A percentile compares a stretch with the other conserved stretches of the same genome.
Conservation (phyloP, 2,797 vertebrate genomes). For the Brachymystax lenok region DNA sequence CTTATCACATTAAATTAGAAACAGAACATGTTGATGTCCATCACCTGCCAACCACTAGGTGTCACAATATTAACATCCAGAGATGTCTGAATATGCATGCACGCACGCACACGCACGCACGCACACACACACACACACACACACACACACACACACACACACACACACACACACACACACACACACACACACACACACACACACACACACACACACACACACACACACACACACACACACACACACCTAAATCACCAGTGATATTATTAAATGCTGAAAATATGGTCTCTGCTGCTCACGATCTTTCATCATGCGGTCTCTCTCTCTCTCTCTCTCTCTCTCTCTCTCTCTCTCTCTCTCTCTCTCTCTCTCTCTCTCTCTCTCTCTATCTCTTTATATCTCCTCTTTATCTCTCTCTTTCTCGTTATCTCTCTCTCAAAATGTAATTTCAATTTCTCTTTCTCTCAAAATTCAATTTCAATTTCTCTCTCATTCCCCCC, state of each 20-base stretch:
- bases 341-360: too few species aligned
- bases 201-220: too few species aligned
- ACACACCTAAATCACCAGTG: slow-evolving; percentile 47
- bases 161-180: slow-evolving; percentile 16
- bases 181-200: slow-evolving; percentile 14
- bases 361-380: too few species aligned
- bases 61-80: slow-evolving; percentile 69
- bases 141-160: neutral
- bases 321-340: too few species aligned
- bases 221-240: slow-evolving; percentile 2
- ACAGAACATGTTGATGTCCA: slow-evolving; percentile 26
- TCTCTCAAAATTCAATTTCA: too few species aligned
- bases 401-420: neutral
- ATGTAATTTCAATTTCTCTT: too few species aligned
- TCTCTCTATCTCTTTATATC: too few species aligned
- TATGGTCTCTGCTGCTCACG: slow-evolving; percentile 31
- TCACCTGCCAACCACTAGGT: slow-evolving; percentile 62
- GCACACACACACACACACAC: slow-evolving; percentile 4
- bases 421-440: too few species aligned
- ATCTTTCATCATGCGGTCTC: slow-evolving; percentile 31
- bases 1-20: neutral
- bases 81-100: neutral
- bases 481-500: too few species aligned
- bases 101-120: slow-evolving; percentile 11
- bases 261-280: slow-evolving; percentile 51